Base-by-base conservation (phyloP, 2,888 invertebrate species). In the Liodrosophila aerea region DNA sequence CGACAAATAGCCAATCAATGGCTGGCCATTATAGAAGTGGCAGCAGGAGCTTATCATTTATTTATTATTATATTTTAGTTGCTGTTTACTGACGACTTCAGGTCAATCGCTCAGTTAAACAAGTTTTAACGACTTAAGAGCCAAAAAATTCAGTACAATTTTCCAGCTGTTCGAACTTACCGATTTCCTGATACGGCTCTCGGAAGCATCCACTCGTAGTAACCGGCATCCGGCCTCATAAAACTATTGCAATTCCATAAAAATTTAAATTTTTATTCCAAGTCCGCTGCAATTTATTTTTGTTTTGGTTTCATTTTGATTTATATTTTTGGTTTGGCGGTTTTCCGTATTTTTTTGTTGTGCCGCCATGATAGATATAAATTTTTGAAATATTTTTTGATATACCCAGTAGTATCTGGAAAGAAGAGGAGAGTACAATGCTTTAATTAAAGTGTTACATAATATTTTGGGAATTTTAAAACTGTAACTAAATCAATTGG, bases 191-290 rank as follows among this genome's bases (percentile, higher is more conserved):
- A 12, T 11, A n/a, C 12, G 11, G 27, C 15, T 16, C 29, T 31
- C 22, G 39, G 27, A 9, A 13, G 12, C 33, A n/a, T n/a, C n/a
- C n/a, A n/a, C n/a, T n/a, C n/a, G n/a, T n/a, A n/a, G n/a, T n/a
- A n/a, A n/a, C 27, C n/a, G 13, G 30, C 22, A 36, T 37, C 43
- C 65, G 82, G 73, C 68, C 85, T 44, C 52, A 49, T 43, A 75
- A 85, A 77, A 82, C 82, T 77, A 70, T 82, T 50, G 83, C 85
- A 70, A 77, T 77, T 82, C 78, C 82, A 78, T 85, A 82, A 78
- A 78, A 85, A 85, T 85, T 83, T 85, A 78, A 85, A 78, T 85
- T 49, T 63, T 57, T 69, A 61, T 64, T 57, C 53, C 50, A 50
- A 76, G 81, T 80, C 54, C 62, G 53, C 47, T 68, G 64, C 73